Evolutionary conservation across 92 coral and sea anemone genomes (phyloP).

Genomic region (Epizoanthus rinbou): DNA sequence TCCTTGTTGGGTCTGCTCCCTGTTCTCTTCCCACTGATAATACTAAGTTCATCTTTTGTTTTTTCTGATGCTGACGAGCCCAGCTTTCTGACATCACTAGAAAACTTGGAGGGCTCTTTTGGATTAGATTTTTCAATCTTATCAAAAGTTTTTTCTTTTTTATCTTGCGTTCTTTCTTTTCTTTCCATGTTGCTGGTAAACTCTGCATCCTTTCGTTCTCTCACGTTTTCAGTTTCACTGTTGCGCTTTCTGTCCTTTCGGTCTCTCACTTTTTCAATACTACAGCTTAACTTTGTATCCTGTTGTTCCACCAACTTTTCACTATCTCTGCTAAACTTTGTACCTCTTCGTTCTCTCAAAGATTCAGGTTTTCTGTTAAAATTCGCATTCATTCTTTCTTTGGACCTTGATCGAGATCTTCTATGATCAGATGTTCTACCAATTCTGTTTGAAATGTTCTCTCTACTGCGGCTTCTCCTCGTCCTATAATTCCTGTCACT

Average conservation of each 20-base stretch:
- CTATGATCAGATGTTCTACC: slow-evolving; percentile 5
- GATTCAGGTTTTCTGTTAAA: background rate
- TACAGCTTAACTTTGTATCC: background rate
- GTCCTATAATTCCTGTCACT: slow-evolving; percentile 46
- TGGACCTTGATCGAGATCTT: slow-evolving; percentile 34
- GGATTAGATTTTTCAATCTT: slow-evolving; percentile 3
- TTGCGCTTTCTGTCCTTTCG: background rate
- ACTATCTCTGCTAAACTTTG: background rate
- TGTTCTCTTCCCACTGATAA: background rate
- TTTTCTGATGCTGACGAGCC: background rate
- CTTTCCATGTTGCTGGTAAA: background rate
- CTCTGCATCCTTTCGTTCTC: background rate
- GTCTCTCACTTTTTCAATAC: slow-evolving; percentile 4
- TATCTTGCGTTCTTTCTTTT: background rate
- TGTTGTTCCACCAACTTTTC: background rate
- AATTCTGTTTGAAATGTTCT: slow-evolving; percentile 13
- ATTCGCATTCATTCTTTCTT: slow-evolving; percentile 2
- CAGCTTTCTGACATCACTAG: slow-evolving; percentile 2
- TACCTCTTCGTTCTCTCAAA: background rate
- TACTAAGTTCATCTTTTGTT: slow-evolving; percentile 10
- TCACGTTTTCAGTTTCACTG: background rate
- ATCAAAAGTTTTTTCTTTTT: background rate
- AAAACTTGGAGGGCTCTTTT: slow-evolving; percentile 29
- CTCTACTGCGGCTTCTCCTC: slow-evolving; percentile 53
- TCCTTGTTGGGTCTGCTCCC: background rate